Base-by-base conservation (phyloP, 2,797 vertebrate genomes). In the Thamnophis elegans region DNA sequence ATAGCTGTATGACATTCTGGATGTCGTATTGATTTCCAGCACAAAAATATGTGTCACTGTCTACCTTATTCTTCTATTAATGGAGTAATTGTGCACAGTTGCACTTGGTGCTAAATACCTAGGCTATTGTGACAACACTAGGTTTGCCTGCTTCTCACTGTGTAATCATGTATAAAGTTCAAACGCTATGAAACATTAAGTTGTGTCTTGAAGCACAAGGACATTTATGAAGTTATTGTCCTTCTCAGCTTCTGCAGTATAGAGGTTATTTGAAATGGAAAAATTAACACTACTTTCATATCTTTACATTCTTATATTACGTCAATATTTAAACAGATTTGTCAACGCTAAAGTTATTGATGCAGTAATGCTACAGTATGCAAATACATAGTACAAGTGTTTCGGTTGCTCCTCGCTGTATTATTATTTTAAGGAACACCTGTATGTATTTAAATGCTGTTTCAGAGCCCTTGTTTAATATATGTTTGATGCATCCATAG, bases 61-160 rank as follows among this genome's bases (percentile, higher is more conserved):
- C 89, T 92, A 91, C 89, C 96, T 96, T 97, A 92, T 97, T 94
- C 91, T 92, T 94, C 96, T 95, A 94, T 85, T 93, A 91, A 56
- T 94, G 92, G 93, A 95, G 95, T 96, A 96, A 92, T 94, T 97
- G 93, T 97, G 96, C 96, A 96, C 97, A 95, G 90, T 96, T 96
- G 94, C 95, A 95, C 95, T 96, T 94, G 94, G 96, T 97, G 97
- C 97, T 97, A 89, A 95, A 93, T 93, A 93, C 92, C 95, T 95
- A 95, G 97, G 92, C 94, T 96, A 85, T 97, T 97, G 97, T 97
- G 97, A 97, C 97, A 98, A 96, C 97, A 97, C 97, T 97, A 94
- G 97, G 97, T 95, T 96, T 97, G 97, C 97, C 94, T 95, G 97
- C 97, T 97, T 95, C 95, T 97, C 94, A 92, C 94, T 95, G 95